Conservation (phyloP, 2,888 invertebrate species). For the Latheticus oryzae region DNA sequence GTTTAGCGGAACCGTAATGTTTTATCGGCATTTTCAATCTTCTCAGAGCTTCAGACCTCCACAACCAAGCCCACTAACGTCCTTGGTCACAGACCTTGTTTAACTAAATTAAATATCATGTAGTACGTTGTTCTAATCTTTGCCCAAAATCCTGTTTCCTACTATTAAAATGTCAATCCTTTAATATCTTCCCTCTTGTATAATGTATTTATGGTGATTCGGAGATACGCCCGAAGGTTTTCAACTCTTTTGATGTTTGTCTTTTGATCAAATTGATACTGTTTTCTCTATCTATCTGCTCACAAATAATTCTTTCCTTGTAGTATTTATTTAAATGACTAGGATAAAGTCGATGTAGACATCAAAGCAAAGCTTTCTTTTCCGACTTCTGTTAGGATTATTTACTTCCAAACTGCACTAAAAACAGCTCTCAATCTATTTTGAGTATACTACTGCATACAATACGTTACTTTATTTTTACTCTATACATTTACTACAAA, state of each 20-base stretch:
- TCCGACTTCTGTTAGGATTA: conserved; percentile 7
- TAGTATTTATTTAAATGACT: conserved; percentile 29
- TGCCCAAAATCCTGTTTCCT: background rate
- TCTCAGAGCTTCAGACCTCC: conserved; percentile 33
- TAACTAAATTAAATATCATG: conserved; percentile 39
- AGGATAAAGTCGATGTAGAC: conserved; percentile 13
- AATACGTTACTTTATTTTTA: no score
- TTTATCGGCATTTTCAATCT: conserved; percentile 53
- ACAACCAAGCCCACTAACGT: conserved; percentile 26
- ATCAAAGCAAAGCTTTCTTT: conserved; percentile 24
- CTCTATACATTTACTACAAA: no score
- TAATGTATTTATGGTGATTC: conserved; percentile 20
- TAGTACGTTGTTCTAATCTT: conserved; percentile 7
- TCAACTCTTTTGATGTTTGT: conserved; percentile 24
- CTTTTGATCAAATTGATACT: conserved; percentile 31
- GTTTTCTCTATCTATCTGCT: conserved; percentile 28
- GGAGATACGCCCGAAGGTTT: conserved; percentile 8
- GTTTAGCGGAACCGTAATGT: conserved; percentile 50
- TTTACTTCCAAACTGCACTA: conserved; percentile 25
- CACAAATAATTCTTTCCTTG: conserved; percentile 26
- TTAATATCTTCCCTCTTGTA: conserved; percentile 9
- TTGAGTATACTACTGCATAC: no score
- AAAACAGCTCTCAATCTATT: no score
- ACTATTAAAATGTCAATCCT: conserved; percentile 10
- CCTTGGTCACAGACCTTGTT: conserved; percentile 31